Percentiles rank a stretch among this genome's conserved stretches.
Conservation (phyloP, 2,113 vertebrate species). For the Pachypanchax playfairii region DNA sequence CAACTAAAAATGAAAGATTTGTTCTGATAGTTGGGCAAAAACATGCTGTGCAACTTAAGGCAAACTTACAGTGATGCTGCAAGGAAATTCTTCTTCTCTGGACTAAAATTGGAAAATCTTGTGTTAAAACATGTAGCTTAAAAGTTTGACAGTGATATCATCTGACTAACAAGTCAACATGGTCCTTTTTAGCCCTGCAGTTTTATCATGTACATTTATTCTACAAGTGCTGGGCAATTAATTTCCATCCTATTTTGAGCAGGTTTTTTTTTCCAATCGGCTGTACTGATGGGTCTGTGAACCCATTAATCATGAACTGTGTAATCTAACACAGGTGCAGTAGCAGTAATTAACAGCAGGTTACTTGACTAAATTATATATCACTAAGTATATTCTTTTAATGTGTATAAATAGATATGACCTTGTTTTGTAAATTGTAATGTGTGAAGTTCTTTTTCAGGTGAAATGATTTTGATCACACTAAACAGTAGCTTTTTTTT, state of each 20-base stretch:
- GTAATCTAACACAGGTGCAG: constrained; percentile 42
- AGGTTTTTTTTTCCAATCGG: constrained; percentile 23
- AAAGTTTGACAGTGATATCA: not conserved
- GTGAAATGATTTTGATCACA: constrained; percentile 11
- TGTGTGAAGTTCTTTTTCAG: not conserved
- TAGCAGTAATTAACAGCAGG: constrained; percentile 24
- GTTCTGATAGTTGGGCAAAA: not conserved
- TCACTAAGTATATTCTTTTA: not conserved
- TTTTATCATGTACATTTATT: not conserved
- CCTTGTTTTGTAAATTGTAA: not conserved
- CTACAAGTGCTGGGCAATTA: constrained; percentile 6
- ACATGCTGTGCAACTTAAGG: not conserved
- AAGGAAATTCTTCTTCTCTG: not conserved
- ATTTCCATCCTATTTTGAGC: constrained; percentile 26
- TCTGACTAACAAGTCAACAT: not conserved
- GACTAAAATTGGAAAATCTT: not conserved
- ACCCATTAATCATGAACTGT: constrained; percentile 26
- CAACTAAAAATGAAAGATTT: not conserved
- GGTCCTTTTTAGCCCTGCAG: not conserved
- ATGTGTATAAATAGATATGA: constrained; percentile 28
- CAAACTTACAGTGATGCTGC: too few relatives aligned
- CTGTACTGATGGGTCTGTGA: constrained; percentile 23
- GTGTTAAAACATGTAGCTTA: not conserved
- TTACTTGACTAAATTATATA: constrained; percentile 5
- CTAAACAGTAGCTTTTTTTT: constrained; percentile 19